These are phyloP conservation scores for Artibeus jamaicensis DNA, from an alignment of 2,797 vertebrate genomes.

Conservation along the genomic window DNA sequence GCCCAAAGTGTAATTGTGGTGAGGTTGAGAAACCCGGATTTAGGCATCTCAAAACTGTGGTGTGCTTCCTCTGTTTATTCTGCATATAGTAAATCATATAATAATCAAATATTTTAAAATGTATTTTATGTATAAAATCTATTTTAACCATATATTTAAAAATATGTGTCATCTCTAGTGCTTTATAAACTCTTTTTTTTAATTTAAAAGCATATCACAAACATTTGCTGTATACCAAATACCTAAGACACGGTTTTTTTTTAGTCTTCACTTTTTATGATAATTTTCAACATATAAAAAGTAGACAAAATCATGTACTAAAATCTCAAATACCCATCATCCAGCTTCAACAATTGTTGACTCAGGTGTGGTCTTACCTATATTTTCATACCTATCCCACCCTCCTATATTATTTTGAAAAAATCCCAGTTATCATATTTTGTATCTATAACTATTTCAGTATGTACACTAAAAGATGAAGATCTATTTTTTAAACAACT, in stretches of 20 bases:
- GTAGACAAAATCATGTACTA: neutral
- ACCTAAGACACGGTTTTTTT: neutral
- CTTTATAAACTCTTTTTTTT: conserved; percentile 3
- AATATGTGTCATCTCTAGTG: neutral
- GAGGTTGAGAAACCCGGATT: neutral
- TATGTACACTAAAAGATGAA: neutral
- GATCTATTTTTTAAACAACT: neutral
- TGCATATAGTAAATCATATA: neutral
- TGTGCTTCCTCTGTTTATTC: neutral
- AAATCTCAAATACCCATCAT: neutral
- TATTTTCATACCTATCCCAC: neutral
- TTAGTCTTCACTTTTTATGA: neutral
- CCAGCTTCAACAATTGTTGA: neutral
- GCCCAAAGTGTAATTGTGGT: neutral
- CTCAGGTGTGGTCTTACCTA: neutral
- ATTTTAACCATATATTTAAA: neutral
- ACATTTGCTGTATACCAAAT: neutral
- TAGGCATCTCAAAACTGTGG: neutral
- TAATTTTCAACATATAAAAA: neutral
- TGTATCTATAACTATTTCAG: neutral
- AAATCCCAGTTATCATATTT: neutral
- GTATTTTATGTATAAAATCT: too few species aligned
- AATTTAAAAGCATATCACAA: neutral
- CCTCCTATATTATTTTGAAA: neutral
- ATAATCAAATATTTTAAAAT: neutral